Conservation (phyloP, 2,888 invertebrate genomes). For the Drosophila antonietae region DNA sequence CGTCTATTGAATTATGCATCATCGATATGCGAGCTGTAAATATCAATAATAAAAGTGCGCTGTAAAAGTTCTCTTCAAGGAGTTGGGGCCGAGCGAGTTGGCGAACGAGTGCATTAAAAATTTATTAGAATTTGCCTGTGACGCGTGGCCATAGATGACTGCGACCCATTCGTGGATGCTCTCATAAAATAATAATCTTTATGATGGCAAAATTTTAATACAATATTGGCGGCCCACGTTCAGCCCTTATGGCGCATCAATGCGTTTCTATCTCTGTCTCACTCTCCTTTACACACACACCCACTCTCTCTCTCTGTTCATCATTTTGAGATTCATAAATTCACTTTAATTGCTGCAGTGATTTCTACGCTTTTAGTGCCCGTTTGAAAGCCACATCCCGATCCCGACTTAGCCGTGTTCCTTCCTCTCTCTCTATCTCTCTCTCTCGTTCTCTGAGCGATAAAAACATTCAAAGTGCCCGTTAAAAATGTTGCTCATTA, state of each 20-base stretch:
- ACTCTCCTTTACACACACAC: constrained; percentile 14
- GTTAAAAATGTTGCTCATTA: constrained; percentile 72
- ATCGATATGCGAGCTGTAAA: constrained; percentile 72
- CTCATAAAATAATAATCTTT: constrained; percentile 83
- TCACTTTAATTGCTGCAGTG: constrained; percentile 80
- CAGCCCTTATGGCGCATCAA: constrained; percentile 43
- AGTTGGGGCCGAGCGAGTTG: neutral
- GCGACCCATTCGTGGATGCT: constrained; percentile 46
- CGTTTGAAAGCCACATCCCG: constrained; percentile 21
- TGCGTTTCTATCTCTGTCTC: constrained; percentile 64
- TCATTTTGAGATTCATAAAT: constrained; percentile 75
- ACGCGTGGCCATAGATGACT: constrained; percentile 67
- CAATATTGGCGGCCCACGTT: constrained; percentile 62
- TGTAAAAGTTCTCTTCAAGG: constrained; percentile 48
- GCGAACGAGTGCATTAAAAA: constrained; percentile 76
- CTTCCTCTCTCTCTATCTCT: constrained; percentile 3
- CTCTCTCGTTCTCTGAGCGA: constrained; percentile 29
- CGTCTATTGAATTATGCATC: constrained; percentile 74
- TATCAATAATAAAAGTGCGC: constrained; percentile 80
- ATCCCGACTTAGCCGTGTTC: constrained; percentile 55
- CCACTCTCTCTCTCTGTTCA: constrained; percentile 61
- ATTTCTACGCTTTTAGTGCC: constrained; percentile 64
- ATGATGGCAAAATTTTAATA: constrained; percentile 78
- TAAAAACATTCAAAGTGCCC: constrained; percentile 68
- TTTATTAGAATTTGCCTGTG: constrained; percentile 81